phyloP scores from a whole-genome alignment of 2,797 vertebrate genomes.

The Tinamus major region DNA sequence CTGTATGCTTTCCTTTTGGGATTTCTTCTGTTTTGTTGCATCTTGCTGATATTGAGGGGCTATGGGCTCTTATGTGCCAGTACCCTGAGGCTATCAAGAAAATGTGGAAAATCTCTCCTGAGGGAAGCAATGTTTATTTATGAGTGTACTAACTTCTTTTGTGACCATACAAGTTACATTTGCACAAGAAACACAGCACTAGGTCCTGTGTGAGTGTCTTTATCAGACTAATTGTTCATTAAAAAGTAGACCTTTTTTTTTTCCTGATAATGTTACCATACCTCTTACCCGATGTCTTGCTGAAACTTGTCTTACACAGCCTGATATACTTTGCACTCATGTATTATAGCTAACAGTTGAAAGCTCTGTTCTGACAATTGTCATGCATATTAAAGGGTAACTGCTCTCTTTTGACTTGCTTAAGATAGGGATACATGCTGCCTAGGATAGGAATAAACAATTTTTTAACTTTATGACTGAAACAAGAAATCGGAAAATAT shows the following conservation, averaged over 20 bases:
- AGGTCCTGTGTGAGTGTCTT: background rate
- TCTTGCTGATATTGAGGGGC: background rate
- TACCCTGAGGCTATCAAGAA: background rate
- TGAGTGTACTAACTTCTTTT: background rate
- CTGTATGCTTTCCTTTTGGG: background rate
- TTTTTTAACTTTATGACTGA: background rate
- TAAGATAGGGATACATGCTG: background rate
- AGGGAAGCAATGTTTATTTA: background rate
- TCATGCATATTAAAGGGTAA: background rate
- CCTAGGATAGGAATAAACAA: background rate
- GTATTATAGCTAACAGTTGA: background rate
- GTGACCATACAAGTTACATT: background rate
- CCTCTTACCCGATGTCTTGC: background rate
- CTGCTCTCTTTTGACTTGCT: background rate
- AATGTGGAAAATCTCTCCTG: fast-evolving
- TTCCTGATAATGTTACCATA: background rate
- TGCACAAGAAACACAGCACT: background rate
- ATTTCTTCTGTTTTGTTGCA: background rate
- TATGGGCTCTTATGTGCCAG: background rate
- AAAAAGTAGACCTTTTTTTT: fast-evolving
- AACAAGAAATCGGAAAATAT: background rate
- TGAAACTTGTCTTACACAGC: background rate
- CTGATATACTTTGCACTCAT: background rate
- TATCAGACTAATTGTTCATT: background rate
- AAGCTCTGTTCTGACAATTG: background rate